Percentiles rank a stretch among this genome's conserved stretches.
Evolutionary conservation across 2,888 invertebrate species (phyloP).

Genomic region (Morpho helenor): DNA sequence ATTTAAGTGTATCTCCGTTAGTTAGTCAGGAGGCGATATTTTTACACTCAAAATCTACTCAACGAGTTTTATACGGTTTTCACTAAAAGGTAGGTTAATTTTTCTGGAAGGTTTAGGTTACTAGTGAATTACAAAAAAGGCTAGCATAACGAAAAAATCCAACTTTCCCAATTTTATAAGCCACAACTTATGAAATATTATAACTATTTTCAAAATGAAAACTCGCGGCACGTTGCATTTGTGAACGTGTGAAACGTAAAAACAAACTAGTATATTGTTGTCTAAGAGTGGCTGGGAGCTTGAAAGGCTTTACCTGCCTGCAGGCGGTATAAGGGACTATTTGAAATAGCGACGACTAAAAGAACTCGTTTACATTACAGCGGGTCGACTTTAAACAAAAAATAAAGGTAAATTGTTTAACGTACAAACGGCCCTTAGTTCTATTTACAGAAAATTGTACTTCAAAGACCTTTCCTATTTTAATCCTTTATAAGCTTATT

Average conservation of each 20-base stretch:
- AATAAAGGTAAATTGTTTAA: slow-evolving; percentile 4
- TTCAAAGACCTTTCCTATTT: background rate
- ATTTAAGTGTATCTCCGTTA: too few relatives aligned
- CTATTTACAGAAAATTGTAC: background rate
- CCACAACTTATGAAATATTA: slow-evolving; percentile 40
- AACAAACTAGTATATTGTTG: slow-evolving; percentile 52
- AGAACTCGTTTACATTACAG: slow-evolving; percentile 8
- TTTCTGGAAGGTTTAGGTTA: too few relatives aligned
- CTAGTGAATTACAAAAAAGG: slow-evolving; percentile 1
- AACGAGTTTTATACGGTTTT: too few relatives aligned
- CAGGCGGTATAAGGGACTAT: slow-evolving; percentile 21
- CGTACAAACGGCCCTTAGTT: slow-evolving; percentile 1
- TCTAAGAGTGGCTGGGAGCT: slow-evolving; percentile 42
- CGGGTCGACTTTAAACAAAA: slow-evolving; percentile 9
- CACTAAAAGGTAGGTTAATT: too few relatives aligned
- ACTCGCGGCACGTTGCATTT: slow-evolving; percentile 48
- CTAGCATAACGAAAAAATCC: slow-evolving; percentile 1
- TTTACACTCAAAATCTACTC: too few relatives aligned
- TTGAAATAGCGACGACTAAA: slow-evolving; percentile 27
- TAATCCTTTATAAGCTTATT: too few relatives aligned
- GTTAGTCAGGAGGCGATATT: too few relatives aligned
- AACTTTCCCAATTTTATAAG: slow-evolving; percentile 3
- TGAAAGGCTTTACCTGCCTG: slow-evolving; percentile 48
- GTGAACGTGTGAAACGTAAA: slow-evolving; percentile 61
- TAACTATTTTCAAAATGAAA: slow-evolving; percentile 49